Evolutionary conservation across 2,797 vertebrate species (phyloP).

Genomic region (Mormyrus proboscirostris): DNA sequence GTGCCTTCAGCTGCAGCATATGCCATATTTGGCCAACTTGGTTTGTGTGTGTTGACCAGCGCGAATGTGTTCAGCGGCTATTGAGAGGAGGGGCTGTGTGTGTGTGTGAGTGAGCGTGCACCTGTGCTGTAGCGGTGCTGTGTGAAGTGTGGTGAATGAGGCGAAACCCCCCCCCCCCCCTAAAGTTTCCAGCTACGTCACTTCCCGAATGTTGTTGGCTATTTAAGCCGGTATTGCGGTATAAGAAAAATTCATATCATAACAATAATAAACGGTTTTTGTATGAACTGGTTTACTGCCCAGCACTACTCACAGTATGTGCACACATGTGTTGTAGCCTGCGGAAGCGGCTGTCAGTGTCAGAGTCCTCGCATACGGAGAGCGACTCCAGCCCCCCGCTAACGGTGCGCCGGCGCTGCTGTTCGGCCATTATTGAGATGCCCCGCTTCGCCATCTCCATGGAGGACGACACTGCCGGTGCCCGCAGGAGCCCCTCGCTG

Average conservation of each 20-base stretch:
- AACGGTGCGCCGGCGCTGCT: conserved; percentile 82
- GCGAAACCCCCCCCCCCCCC: background rate
- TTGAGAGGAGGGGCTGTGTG: too few relatives aligned
- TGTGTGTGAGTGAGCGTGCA: too few relatives aligned
- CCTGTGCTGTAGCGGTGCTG: background rate
- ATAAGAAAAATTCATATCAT: background rate
- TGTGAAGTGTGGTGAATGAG: background rate
- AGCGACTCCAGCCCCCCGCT: conserved; percentile 92
- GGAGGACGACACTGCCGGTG: conserved; percentile 67
- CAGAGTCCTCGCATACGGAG: conserved; percentile 93
- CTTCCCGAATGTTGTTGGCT: background rate
- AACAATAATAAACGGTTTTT: background rate
- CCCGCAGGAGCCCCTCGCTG: conserved; percentile 53
- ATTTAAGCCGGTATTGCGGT: background rate
- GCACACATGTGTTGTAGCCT: conserved; percentile 55
- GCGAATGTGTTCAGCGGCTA: too few relatives aligned
- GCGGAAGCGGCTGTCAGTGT: conserved; percentile 86
- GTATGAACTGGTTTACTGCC: background rate
- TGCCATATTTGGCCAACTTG: too few relatives aligned
- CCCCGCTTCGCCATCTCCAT: conserved; percentile 79
- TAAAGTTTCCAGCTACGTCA: background rate
- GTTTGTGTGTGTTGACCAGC: too few relatives aligned
- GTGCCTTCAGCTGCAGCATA: too few relatives aligned
- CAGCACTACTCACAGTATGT: background rate
- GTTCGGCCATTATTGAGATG: conserved; percentile 85